Base-by-base conservation (phyloP, 1,140 invertebrate genomes). In the Euglossa dilemma region DNA sequence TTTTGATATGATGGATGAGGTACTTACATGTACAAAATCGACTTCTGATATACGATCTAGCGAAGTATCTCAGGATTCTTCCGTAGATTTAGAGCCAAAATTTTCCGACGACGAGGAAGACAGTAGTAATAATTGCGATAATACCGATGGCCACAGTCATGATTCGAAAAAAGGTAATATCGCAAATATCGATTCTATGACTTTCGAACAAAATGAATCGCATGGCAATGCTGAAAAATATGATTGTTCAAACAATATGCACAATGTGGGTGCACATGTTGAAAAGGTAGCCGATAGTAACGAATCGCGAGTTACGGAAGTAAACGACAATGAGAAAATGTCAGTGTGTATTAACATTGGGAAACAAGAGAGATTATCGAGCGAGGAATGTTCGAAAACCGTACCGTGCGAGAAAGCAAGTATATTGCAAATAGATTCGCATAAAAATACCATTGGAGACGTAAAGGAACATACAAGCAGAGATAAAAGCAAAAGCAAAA, bases 1-100 rank as follows among this genome's bases (percentile, higher is more conserved):
- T 57, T 94, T 94, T 85, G 90, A 93, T 80, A 87, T 93, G 70
- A 92, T 95, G 54, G 91, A 93, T 70, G 91, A 93, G 57, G 90
- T 93, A 69, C 57, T 93, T n/a, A 79, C 88, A 36, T 8, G 76
- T 20, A 47, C 76, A 36, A 89, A 89, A n/a, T 52, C 66, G 14
- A 23, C 28, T 80, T 52, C 74, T 64, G 52, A 66, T 9, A 20
- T 18, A 5, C 11, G 64, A 6, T 9, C 43, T 11, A 74, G 66
- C 57, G 88, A 93, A 9, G 84, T 91, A 36, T 91, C 91, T 64
- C 74, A 90, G 20, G 90, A 93, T 76, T 90, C 89, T 64, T 57
- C 28, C 56, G 87, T 89, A 54, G 90, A 92, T 9, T 54, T 90
- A 12, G 92, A 94, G 59, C 75, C 92, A 8, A 92, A 85, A 75